Base-by-base conservation (phyloP, 2,113 vertebrate species). In the Austrofundulus limnaeus region DNA sequence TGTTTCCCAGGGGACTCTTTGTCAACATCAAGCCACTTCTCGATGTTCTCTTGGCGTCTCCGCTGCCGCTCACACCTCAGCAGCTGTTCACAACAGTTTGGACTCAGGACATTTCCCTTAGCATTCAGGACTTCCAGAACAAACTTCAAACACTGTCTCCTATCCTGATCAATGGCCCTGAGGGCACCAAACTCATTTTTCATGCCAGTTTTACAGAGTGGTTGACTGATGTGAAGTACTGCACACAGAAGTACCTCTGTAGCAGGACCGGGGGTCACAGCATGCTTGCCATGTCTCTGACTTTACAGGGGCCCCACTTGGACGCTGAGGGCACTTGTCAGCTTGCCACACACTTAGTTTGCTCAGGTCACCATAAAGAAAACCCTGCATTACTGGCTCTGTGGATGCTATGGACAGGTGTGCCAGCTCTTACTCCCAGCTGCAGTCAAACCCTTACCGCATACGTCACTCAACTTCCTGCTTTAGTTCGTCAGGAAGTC, bases 201-300 rank as follows among this genome's bases (percentile, higher is more conserved):
- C 94, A 95, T 34, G 81, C 80, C 66, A 94, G 93, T 61, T 94
- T 94, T 66, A 90, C 93, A 2, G 92, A 94, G 68, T 94, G 93
- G 94, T 87, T 94, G 28, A 89, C 78, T 1, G 93, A 94, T 42
- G 89, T 94, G 1, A 94, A 94, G 48, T 92, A 94, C 58, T 94
- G 94, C 70, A 94, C 92, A 5, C 92, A 92, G 74, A 93, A 86
- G 68, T 94, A 92, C 78, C 76, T 94, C 45, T 94, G 93, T 68
- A 89, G 87, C 61, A 66, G 77, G 21, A 75, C 85, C 10, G 90
- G 92, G 21, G 93, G 93, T 17, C 93, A 94, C 59, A 81, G 84
- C 55, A 90, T 91, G 89, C 89, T 94, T 5, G 92, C 93, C 57
- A 92, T 92, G 92, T 76, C 87, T 53, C 67, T 94, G 43, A 89